phyloP scores from a whole-genome alignment of 2,797 vertebrate genomes.

The Enteromius trimaculatus region DNA sequence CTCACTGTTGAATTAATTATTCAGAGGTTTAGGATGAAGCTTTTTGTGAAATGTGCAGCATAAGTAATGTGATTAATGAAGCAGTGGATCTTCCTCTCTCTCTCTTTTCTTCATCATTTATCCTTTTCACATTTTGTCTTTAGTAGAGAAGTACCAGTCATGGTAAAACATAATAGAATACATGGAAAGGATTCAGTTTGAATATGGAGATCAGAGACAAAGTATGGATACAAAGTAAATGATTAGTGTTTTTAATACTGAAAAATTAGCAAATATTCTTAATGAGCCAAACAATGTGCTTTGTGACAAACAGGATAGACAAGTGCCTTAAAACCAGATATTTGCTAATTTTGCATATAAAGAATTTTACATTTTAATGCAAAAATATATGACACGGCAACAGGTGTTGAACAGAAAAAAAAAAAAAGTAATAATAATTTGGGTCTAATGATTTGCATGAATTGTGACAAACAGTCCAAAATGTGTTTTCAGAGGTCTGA shows the following conservation, averaged over 20 bases:
- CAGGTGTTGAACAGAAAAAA: neutral
- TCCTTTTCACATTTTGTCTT: neutral
- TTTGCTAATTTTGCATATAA: neutral
- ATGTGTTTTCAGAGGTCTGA: neutral
- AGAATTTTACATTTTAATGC: neutral
- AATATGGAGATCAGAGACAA: slow-evolving; percentile 47
- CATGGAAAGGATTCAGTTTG: slow-evolving; percentile 1
- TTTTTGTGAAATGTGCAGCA: slow-evolving; percentile 64
- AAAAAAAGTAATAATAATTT: neutral
- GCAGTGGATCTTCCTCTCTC: slow-evolving; percentile 48
- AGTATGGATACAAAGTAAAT: slow-evolving; percentile 66
- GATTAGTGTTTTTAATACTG: slow-evolving; percentile 66
- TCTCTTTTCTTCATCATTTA: neutral
- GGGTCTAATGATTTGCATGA: neutral
- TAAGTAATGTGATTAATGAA: slow-evolving; percentile 68
- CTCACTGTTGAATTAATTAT: slow-evolving; percentile 66
- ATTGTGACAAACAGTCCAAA: neutral
- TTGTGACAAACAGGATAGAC: neutral
- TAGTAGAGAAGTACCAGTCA: neutral
- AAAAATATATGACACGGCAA: neutral
- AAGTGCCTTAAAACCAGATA: neutral
- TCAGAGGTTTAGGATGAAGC: slow-evolving; percentile 60
- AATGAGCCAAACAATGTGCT: slow-evolving; percentile 22
- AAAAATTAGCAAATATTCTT: slow-evolving; percentile 39
- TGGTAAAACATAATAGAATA: slow-evolving; percentile 18